Conservation (phyloP, 2,113 vertebrate species). For the Lycaon pictus region DNA sequence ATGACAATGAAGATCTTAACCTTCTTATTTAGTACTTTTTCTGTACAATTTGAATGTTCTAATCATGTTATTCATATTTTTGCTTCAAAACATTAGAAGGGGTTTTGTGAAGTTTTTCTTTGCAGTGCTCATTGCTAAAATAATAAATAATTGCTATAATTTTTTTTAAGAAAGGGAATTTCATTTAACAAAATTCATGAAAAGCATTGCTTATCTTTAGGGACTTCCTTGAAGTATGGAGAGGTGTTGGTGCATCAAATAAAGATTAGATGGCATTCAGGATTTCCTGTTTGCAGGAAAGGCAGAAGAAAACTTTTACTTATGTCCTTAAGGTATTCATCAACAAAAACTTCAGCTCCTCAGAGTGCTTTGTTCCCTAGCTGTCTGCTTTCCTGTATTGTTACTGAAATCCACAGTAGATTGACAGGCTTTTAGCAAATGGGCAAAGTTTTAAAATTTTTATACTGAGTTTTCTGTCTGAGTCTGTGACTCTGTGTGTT, state of each 20-base stretch:
- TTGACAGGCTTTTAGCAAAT: conserved; percentile 12
- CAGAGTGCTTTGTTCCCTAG: neutral
- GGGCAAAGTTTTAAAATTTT: neutral
- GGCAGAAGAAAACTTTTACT: conserved; percentile 16
- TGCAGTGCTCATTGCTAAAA: neutral
- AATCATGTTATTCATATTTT: neutral
- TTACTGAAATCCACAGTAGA: neutral
- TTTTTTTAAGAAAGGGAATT: neutral
- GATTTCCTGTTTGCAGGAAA: neutral
- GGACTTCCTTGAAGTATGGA: neutral
- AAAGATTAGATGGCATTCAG: neutral
- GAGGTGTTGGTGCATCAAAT: neutral
- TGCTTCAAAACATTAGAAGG: neutral
- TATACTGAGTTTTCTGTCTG: neutral
- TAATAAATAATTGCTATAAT: conserved; percentile 15
- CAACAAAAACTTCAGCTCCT: conserved; percentile 42
- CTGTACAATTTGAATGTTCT: conserved; percentile 10
- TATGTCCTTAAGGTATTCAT: neutral
- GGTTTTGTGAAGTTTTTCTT: conserved; percentile 17
- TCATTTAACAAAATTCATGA: conserved; percentile 1
- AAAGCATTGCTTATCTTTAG: neutral
- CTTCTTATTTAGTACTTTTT: neutral
- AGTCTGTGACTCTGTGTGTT: neutral
- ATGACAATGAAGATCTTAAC: neutral
- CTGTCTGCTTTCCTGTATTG: neutral